Base-by-base conservation (phyloP, 2,888 invertebrate genomes). In the Acanthosepion pharaonis region DNA sequence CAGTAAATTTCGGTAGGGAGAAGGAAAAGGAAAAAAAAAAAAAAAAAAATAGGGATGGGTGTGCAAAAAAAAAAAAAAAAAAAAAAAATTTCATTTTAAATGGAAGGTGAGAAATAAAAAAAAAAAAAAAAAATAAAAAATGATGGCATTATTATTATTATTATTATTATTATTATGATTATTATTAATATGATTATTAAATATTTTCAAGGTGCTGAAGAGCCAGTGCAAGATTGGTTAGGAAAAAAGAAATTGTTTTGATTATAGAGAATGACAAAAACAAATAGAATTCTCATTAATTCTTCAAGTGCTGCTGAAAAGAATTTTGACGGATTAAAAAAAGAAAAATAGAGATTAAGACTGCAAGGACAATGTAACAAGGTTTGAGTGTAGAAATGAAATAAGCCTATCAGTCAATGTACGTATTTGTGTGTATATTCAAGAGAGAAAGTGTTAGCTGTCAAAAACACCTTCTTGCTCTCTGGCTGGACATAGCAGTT, bases 261-360 rank as follows among this genome's bases (percentile, higher is more conserved):
- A 93, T 93, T 93, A 93, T 93, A 53, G 53, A 49, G 53, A 93
- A 93, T 51, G 51, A 92, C 48, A 92, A 92, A 93, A 93, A 93
- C 92, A 93, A 93, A 51, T 93, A 93, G 49, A 53, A 93, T 51
- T 78, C 78, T 93, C 53, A 93, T 93, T 51, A 93, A 93, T 48
- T 93, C 92, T 93, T 93, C 51, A 93, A 93, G 92, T 93, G 92
- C 51, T 11, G 92, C 92, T 93, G 92, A 93, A 93, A 93, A 93
- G 92, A 93, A 93, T 93, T 93, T 93, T 53, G 51, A 93, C 92
- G 20, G 92, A 93, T 93, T 93, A 93, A 51, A 93, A 93, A 93
- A 93, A 93, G 92, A 93, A 93, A 93, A 92, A 93, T 51, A 93
- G 92, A 93, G 92, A 93, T 93, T 93, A 93, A 93, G 92, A 93